These are phyloP conservation scores for Acanthopleura granulata DNA, from an alignment of 2,888 invertebrate species.

Conservation along the genomic window DNA sequence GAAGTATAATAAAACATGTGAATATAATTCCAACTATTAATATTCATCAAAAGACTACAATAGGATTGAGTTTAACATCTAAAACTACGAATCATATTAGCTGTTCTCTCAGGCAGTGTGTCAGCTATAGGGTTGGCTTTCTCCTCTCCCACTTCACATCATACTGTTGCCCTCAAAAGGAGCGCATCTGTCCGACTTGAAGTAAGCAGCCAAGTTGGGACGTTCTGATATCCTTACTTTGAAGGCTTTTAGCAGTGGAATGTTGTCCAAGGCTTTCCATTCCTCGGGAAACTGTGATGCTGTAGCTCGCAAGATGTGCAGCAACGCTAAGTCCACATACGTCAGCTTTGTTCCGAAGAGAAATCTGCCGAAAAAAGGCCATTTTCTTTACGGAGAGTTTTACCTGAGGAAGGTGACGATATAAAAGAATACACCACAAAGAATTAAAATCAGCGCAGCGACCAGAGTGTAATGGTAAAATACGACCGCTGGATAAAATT, in stretches of 20 bases:
- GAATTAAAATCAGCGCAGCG: no score
- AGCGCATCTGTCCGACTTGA: slow-evolving; percentile 44
- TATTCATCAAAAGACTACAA: no score
- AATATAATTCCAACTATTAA: no score
- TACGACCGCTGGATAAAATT: no score
- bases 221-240: slow-evolving; percentile 43
- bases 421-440: no score
- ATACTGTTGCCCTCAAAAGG: slow-evolving; percentile 56
- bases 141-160: slow-evolving; percentile 39
- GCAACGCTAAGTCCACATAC: slow-evolving; percentile 52
- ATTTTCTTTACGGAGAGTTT: neutral
- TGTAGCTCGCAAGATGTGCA: slow-evolving; percentile 49
- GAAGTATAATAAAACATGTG: no score
- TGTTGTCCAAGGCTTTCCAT: slow-evolving; percentile 38
- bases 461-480: no score
- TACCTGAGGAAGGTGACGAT: neutral
- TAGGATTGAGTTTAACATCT: no score
- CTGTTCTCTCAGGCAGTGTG: no score
- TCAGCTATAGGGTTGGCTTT: no score
- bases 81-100: no score
- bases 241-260: slow-evolving; percentile 51
- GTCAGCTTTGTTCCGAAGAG: slow-evolving; percentile 48
- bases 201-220: slow-evolving; percentile 47
- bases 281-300: slow-evolving; percentile 49
- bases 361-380: slow-evolving; percentile 38